These are phyloP conservation scores for Diaprepes abbreviatus DNA, from an alignment of 2,888 invertebrate genomes.

Conservation along the genomic window DNA sequence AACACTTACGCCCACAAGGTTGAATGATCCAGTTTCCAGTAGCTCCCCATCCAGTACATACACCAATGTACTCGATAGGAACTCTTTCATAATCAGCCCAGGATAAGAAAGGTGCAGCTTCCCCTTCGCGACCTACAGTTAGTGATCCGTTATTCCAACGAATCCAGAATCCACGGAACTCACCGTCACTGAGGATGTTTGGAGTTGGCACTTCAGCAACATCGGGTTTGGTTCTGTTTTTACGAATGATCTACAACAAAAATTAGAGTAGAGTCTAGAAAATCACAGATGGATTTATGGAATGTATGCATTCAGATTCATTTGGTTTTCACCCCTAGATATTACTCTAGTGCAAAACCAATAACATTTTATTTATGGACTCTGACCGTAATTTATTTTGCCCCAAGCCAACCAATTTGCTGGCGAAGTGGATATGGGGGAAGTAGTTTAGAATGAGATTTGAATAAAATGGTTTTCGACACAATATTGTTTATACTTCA, in stretches of 20 bases:
- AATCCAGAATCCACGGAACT: conserved; percentile 86
- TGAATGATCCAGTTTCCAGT: conserved; percentile 86
- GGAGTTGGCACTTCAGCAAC: conserved; percentile 76
- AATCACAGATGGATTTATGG: no score
- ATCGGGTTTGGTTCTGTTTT: conserved; percentile 75
- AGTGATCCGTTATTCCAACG: conserved; percentile 78
- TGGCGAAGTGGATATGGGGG: no score
- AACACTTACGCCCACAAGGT: conserved; percentile 50
- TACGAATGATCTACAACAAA: not conserved
- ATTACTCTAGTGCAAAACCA: no score
- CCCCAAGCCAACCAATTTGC: no score
- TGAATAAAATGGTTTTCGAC: no score
- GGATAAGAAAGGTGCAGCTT: conserved; percentile 82
- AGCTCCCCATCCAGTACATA: conserved; percentile 91
- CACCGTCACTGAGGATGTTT: conserved; percentile 78
- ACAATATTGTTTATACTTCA: no score
- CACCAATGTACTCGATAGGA: conserved; percentile 80
- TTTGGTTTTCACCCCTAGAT: no score
- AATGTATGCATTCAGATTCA: no score
- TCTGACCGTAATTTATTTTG: no score
- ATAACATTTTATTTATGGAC: no score
- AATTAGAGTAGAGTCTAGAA: not conserved
- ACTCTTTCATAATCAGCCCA: conserved; percentile 81
- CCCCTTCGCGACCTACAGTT: conserved; percentile 67
- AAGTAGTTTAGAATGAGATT: no score